Conservation (phyloP, 2,797 vertebrate species). For the Tauraco hartlaubi region DNA sequence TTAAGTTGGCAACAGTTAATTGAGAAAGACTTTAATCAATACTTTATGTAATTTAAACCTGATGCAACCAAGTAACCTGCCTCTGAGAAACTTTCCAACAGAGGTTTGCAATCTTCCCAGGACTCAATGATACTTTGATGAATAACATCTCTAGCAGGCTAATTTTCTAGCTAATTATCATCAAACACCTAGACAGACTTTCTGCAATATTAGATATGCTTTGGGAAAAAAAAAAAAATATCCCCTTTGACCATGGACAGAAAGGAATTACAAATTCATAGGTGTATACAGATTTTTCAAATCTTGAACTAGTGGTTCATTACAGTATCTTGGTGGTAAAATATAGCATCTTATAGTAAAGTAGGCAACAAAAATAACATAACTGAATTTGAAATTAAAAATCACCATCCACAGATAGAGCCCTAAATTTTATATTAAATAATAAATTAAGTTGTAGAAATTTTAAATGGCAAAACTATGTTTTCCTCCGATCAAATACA, state of each 20-base stretch:
- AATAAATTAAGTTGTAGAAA: conserved; percentile 34
- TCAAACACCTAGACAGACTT: conserved; percentile 72
- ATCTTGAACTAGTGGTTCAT: conserved; percentile 64
- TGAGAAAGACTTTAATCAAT: conserved; percentile 56
- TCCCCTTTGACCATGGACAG: conserved; percentile 6
- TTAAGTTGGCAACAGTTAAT: conserved; percentile 40
- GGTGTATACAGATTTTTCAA: conserved; percentile 67
- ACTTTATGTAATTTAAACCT: conserved; percentile 60
- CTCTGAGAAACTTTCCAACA: conserved; percentile 65
- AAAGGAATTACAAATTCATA: conserved; percentile 68
- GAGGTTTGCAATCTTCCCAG: conserved; percentile 35
- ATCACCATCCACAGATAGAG: conserved; percentile 3
- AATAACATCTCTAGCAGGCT: conserved; percentile 70
- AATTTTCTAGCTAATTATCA: conserved; percentile 78
- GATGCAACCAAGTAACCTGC: conserved; percentile 51
- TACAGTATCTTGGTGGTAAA: conserved; percentile 65
- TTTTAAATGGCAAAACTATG: conserved; percentile 42
- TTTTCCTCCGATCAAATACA: background rate
- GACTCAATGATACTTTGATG: conserved; percentile 61
- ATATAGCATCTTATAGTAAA: conserved; percentile 57
- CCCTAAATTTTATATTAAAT: conserved; percentile 43
- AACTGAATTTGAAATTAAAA: conserved; percentile 72
- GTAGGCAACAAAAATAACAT: conserved; percentile 52
- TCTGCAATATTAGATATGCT: conserved; percentile 70
- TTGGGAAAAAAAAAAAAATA: conserved; percentile 47